Conservation (phyloP, 2,113 vertebrate genomes). For the Pelmatolapia mariae region DNA sequence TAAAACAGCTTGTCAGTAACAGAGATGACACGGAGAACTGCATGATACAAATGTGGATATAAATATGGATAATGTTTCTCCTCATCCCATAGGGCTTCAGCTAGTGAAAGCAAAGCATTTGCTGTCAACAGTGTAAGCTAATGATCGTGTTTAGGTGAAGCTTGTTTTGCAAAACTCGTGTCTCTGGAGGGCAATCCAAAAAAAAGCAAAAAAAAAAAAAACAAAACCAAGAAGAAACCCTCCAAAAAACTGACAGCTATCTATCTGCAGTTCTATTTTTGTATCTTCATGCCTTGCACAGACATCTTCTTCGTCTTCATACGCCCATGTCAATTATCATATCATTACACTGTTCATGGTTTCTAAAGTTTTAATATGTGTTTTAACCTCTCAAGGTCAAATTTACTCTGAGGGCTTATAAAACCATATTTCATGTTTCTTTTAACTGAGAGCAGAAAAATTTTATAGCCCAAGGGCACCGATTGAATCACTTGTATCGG, state of each 20-base stretch:
- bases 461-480: background rate
- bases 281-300: background rate
- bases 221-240: background rate
- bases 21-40: background rate
- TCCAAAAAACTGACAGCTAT: background rate
- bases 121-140: constrained; percentile 29
- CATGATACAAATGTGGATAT: background rate
- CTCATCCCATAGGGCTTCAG: background rate
- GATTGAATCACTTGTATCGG: background rate
- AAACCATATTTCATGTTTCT: constrained; percentile 4
- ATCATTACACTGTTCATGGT: constrained; percentile 3
- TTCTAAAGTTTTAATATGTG: background rate
- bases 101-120: background rate
- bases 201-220: background rate
- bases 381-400: constrained; percentile 25
- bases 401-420: background rate
- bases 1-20: background rate
- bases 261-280: background rate
- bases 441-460: background rate
- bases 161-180: constrained; percentile 4
- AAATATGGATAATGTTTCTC: constrained; percentile 8
- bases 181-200: background rate
- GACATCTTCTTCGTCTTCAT: background rate
- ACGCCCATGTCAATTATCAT: background rate
- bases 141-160: constrained; percentile 16